Percentiles rank a stretch among this genome's conserved stretches.
These are phyloP conservation scores for Phyllostomus discolor DNA, from an alignment of 2,113 vertebrate genomes.

Conservation along the genomic window DNA sequence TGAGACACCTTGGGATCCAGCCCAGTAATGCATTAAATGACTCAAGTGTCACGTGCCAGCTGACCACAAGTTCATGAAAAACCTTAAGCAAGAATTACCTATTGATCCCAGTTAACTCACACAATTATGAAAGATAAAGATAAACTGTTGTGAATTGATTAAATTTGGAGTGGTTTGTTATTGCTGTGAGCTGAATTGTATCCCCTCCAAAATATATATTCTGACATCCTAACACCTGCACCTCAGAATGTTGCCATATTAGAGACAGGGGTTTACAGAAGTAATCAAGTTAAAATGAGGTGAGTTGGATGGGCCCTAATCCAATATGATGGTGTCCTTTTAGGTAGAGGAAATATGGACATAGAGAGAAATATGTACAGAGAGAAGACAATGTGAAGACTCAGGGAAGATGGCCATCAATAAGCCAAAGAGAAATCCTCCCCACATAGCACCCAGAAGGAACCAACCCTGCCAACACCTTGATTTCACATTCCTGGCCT, in stretches of 20 bases:
- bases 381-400: no score
- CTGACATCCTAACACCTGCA: not conserved
- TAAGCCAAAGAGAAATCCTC: no score
- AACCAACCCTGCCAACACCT: no score
- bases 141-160: not conserved
- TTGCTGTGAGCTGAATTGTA: not conserved
- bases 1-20: not conserved
- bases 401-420: no score
- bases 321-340: no score
- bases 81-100: not conserved
- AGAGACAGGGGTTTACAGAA: not conserved
- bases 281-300: not conserved
- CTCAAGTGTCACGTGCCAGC: not conserved
- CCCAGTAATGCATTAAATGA: not conserved
- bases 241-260: not conserved
- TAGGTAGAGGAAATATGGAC: no score
- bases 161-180: not conserved
- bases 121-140: not conserved
- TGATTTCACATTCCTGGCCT: no score
- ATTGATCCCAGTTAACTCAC: not conserved
- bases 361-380: no score
- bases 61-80: not conserved
- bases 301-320: not conserved
- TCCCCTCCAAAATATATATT: not conserved
- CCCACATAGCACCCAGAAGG: no score